These are phyloP conservation scores for Hydrochoerus hydrochaeris DNA, from an alignment of 2,113 vertebrate genomes.

Conservation along the genomic window DNA sequence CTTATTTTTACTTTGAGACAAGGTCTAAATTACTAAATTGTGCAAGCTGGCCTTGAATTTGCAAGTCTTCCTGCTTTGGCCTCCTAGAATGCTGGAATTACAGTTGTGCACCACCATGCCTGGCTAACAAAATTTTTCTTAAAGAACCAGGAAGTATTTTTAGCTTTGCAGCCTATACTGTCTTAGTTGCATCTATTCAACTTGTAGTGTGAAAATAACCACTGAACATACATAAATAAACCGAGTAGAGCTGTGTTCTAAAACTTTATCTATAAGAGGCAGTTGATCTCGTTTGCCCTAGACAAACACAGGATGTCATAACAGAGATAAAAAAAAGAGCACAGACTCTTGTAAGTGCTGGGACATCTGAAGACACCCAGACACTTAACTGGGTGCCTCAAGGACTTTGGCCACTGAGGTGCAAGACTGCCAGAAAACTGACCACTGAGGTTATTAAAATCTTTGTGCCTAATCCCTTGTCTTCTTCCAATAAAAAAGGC, in stretches of 20 bases:
- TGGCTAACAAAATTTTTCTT: background rate
- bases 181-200: slow-evolving; percentile 31
- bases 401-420: too few species aligned
- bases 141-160: background rate
- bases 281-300: background rate
- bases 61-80: background rate
- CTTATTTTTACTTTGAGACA: background rate
- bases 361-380: too few species aligned
- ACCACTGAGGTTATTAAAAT: too few species aligned
- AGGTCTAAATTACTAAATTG: background rate
- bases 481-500: too few species aligned
- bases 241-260: background rate
- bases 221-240: slow-evolving; percentile 21
- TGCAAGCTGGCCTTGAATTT: background rate
- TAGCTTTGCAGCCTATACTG: background rate
- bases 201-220: background rate
- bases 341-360: too few species aligned
- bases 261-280: slow-evolving; percentile 13
- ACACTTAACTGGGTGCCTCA: too few species aligned
- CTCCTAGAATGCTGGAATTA: background rate
- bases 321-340: too few species aligned
- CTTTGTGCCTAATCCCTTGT: too few species aligned
- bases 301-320: too few species aligned
- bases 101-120: background rate
- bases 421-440: too few species aligned